Evolutionary conservation across 1,140 invertebrate genomes (phyloP).

Genomic region (Platyura marginata): DNA sequence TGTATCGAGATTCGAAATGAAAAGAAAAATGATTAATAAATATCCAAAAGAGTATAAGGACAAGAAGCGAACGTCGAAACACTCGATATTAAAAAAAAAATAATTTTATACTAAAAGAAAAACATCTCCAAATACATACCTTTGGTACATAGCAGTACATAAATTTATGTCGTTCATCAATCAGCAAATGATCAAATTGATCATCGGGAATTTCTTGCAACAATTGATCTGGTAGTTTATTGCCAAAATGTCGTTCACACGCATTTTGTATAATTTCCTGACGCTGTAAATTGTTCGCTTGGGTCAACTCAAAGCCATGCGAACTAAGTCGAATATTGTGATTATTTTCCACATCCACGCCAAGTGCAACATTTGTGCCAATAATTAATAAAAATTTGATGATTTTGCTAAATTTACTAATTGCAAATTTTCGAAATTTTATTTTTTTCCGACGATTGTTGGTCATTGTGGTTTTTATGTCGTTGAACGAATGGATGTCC

Average conservation of each 20-base stretch:
- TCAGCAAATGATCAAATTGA: constrained; percentile 52
- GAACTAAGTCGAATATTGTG: neutral
- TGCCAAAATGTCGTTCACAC: constrained; percentile 25
- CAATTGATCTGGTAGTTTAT: constrained; percentile 11
- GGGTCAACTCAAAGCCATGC: constrained; percentile 34
- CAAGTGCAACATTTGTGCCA: neutral
- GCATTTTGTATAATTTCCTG: constrained; percentile 47
- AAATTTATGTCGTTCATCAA: constrained; percentile 61
- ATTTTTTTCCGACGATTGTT: neutral
- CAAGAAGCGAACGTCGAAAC: no score
- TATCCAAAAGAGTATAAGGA: no score
- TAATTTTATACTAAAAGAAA: constrained; percentile 1
- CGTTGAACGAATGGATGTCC: neutral
- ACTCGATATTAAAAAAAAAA: no score
- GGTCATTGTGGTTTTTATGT: neutral
- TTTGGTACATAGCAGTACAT: constrained; percentile 89
- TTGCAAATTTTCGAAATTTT: neutral
- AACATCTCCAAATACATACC: constrained; percentile 34
- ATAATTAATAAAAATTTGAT: neutral
- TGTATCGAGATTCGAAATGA: no score
- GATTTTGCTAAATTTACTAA: neutral
- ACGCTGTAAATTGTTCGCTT: constrained; percentile 37
- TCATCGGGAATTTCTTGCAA: constrained; percentile 29
- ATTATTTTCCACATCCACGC: neutral
- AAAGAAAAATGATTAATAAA: no score